Percentiles rank a stretch among this genome's conserved stretches.
Evolutionary conservation across 1,140 invertebrate genomes (phyloP).

Genomic region (Delia radicum): DNA sequence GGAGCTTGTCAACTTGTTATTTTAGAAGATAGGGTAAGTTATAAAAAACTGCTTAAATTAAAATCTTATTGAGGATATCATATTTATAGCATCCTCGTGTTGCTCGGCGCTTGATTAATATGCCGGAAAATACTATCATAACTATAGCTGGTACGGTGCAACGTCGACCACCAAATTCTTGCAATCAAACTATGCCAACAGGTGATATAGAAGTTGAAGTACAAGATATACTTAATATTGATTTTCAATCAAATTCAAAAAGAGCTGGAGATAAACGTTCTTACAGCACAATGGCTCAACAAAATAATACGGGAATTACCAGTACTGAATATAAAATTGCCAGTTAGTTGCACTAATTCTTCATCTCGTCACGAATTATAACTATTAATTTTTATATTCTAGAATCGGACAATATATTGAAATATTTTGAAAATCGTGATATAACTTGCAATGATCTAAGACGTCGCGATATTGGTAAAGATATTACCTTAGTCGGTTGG

Average conservation of each 20-base stretch:
- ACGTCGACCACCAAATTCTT: slow-evolving; percentile 45
- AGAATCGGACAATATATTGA: slow-evolving; percentile 54
- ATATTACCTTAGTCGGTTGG: slow-evolving; percentile 75
- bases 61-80: slow-evolving; percentile 20
- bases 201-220: slow-evolving; percentile 57
- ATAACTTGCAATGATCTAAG: slow-evolving; percentile 74
- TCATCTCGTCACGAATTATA: not conserved
- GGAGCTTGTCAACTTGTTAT: slow-evolving; percentile 57
- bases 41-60: not conserved
- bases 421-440: slow-evolving; percentile 61
- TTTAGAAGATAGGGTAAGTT: slow-evolving; percentile 45
- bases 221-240: slow-evolving; percentile 52
- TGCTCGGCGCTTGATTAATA: slow-evolving; percentile 53
- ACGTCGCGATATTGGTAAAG: slow-evolving; percentile 62
- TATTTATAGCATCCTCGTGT: slow-evolving; percentile 49
- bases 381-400: not conserved
- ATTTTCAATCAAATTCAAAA: slow-evolving; percentile 42
- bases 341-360: slow-evolving; percentile 35
- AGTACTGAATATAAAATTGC: slow-evolving; percentile 54
- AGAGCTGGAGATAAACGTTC: slow-evolving; percentile 45
- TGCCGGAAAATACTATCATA: slow-evolving; percentile 54
- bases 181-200: slow-evolving; percentile 55
- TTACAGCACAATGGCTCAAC: slow-evolving; percentile 46
- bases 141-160: slow-evolving; percentile 54
- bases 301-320: slow-evolving; percentile 49